Conservation (phyloP, 2,113 vertebrate species). For the Ptilonorhynchus violaceus region DNA sequence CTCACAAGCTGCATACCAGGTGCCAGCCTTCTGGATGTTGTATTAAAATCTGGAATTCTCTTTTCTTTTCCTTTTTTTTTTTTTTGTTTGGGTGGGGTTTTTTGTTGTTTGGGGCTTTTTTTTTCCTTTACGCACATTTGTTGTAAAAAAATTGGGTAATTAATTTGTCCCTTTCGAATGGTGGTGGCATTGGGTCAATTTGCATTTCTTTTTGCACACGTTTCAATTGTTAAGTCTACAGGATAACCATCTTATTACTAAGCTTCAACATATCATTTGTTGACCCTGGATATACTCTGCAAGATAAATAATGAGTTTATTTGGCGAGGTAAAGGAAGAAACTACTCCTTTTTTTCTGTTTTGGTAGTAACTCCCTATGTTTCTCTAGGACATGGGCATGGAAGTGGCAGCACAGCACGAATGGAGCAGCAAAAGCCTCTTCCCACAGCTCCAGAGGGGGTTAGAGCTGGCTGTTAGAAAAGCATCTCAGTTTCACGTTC, state of each 20-base stretch:
- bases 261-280: neutral
- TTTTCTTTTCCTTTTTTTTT: too few species aligned
- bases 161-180: neutral
- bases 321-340: neutral
- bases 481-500: neutral
- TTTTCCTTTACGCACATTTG: neutral
- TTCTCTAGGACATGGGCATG: accelerated
- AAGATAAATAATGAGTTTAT: neutral
- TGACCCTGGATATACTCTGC: neutral
- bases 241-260: neutral
- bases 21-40: neutral
- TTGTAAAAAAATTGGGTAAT: neutral
- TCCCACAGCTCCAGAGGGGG: neutral
- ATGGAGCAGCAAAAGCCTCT: neutral
- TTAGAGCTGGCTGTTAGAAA: neutral
- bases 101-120: neutral
- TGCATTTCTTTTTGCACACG: neutral
- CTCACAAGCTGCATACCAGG: neutral
- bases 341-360: neutral
- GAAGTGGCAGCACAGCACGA: neutral
- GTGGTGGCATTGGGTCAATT: neutral
- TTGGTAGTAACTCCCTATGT: neutral
- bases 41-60: neutral
- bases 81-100: neutral
- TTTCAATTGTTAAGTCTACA: neutral